Base-by-base conservation (phyloP, 1,140 invertebrate genomes). In the Leptinotarsa texana region DNA sequence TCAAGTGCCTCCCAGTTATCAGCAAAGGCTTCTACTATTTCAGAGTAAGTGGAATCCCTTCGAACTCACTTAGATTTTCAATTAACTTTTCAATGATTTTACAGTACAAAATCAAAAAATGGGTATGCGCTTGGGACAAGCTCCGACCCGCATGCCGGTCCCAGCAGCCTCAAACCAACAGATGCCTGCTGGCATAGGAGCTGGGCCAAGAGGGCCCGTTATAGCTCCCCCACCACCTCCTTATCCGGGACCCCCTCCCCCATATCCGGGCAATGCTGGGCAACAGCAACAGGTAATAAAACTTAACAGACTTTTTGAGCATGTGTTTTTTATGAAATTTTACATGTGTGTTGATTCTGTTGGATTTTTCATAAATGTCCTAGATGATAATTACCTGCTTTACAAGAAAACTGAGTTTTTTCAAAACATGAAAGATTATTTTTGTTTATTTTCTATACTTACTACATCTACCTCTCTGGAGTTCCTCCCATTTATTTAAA, bases 171-270 rank as follows among this genome's bases (percentile, higher is more conserved):
- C 77, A 24, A 70, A 65, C 33, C 77, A 77, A 72, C 84, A 85
- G 51, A 62, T 84, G 83, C 62, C 85, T 85, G 81, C 82, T 82
- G 76, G 79, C 63, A 71, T 80, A 17, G 72, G 51, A 42, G 66
- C 77, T 6, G 82, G 84, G 67, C 77, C 74, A 2, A 72, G 79
- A 47, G 72, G 77, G 74, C 15, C 15, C 0, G 63, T 73, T 24
- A 61, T 80, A 66, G 75, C 88, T 4, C 89, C 89, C 8, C 89
- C 89, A 4, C 90, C 90, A 18, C 91, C 91, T 42, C 91, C 91
- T 42, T 89, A 89, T 83, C 88, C 88, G 11, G 88, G 88, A 33
- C 89, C 88, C 24, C 91, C 90, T 17, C 91, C 91, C 33, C 91
- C 91, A 3, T 92, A 91, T 85, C 91, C 91, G 69, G 90, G 89